A percentile compares a stretch with the other conserved stretches of the same genome.
Conservation (phyloP, 2,888 invertebrate species). For the Serripes groenlandicus region DNA sequence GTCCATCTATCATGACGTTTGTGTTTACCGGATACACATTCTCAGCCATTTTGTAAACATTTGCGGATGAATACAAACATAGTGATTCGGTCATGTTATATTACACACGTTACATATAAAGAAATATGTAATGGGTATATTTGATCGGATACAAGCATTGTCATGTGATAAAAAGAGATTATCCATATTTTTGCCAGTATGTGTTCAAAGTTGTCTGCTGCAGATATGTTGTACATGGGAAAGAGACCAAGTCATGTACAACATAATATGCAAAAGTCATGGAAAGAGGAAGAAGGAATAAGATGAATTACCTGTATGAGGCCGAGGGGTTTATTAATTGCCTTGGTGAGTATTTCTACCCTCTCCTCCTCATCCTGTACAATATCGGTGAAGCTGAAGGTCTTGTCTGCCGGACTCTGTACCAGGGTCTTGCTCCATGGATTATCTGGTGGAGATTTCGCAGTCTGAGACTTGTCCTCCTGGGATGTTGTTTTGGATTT, state of each 20-base stretch:
- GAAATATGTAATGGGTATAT: too few relatives aligned
- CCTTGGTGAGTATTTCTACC: slow-evolving; percentile 91
- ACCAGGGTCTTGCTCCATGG: slow-evolving; percentile 68
- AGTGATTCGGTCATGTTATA: too few relatives aligned
- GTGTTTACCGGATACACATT: too few relatives aligned
- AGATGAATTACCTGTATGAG: slow-evolving; percentile 90
- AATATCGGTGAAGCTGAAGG: slow-evolving; percentile 88
- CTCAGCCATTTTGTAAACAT: too few relatives aligned
- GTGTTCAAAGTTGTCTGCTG: too few relatives aligned
- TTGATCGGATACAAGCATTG: neutral
- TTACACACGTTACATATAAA: too few relatives aligned
- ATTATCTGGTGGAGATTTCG: slow-evolving; percentile 67
- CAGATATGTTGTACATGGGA: too few relatives aligned
- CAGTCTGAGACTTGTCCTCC: slow-evolving; percentile 44
- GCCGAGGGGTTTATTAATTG: slow-evolving; percentile 91
- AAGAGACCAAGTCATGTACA: too few relatives aligned
- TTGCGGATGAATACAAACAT: too few relatives aligned
- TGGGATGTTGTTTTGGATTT: slow-evolving; percentile 19
- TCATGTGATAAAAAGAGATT: neutral
- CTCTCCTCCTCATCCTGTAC: slow-evolving; percentile 91
- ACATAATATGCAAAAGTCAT: neutral
- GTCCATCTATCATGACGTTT: too few relatives aligned
- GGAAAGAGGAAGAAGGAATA: neutral
- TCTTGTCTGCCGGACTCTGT: slow-evolving; percentile 57
- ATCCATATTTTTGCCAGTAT: too few relatives aligned